phyloP scores from a whole-genome alignment of 2,888 invertebrate genomes.

The Rhamphomyia laevipes region DNA sequence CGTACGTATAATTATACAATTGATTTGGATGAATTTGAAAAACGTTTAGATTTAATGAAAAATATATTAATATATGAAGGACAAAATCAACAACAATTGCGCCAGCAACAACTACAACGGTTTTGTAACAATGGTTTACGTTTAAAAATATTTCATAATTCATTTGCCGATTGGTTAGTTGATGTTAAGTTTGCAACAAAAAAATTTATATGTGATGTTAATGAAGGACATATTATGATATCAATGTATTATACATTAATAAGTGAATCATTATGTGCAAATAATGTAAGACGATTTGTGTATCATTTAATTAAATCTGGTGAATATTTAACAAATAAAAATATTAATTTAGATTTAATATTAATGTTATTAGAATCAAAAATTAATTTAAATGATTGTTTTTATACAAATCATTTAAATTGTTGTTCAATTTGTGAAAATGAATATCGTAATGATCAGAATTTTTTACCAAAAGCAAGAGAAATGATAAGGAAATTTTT shows the following conservation, averaged over 20 bases:
- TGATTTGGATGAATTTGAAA: conserved; percentile 67
- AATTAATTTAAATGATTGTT: conserved; percentile 35
- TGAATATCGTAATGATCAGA: conserved; percentile 34
- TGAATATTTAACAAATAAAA: conserved; percentile 42
- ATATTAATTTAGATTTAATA: conserved; percentile 33
- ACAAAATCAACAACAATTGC: background rate
- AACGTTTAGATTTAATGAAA: conserved; percentile 61
- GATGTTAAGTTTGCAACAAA: conserved; percentile 98
- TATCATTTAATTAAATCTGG: conserved; percentile 57
- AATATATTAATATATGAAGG: conserved; percentile 39
- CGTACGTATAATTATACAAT: conserved; percentile 69
- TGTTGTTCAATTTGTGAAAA: conserved; percentile 35
- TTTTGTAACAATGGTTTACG: conserved; percentile 2
- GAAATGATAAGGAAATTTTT: conserved; percentile 36
- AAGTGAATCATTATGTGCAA: conserved; percentile 53
- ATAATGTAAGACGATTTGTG: conserved; percentile 63
- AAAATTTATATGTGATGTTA: conserved; percentile 77
- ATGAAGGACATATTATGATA: conserved; percentile 79
- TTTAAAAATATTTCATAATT: conserved; percentile 74
- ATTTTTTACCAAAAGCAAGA: conserved; percentile 33
- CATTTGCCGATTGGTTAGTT: conserved; percentile 87
- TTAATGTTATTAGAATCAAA: conserved; percentile 35
- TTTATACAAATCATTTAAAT: conserved; percentile 41
- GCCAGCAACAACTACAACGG: conserved; percentile 19
- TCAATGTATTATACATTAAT: conserved; percentile 71